These are phyloP conservation scores for Echinarachnius parma DNA, from an alignment of 53 echinoderm and acorn worm genomes.

Conservation along the genomic window DNA sequence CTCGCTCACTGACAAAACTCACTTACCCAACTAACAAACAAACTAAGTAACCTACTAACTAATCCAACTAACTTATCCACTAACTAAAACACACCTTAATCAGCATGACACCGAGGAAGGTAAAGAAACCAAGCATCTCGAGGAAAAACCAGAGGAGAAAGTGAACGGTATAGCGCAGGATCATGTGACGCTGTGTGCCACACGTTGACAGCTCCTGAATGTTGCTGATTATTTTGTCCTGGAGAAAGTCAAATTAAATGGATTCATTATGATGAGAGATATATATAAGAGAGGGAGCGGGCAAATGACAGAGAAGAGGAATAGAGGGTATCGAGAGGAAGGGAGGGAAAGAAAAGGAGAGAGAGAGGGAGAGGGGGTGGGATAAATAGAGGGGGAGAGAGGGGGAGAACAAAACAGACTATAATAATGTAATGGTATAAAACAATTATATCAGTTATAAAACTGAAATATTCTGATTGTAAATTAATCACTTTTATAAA, in stretches of 20 bases:
- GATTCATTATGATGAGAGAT: background rate
- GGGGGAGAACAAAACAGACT: no score
- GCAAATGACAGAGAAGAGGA: background rate
- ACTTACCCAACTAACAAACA: no score
- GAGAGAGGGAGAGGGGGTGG: background rate
- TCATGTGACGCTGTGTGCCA: slow-evolving; percentile 46
- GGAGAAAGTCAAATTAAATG: background rate
- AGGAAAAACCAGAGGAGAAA: slow-evolving; percentile 78
- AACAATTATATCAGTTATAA: no score
- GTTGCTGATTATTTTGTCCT: slow-evolving; percentile 66
- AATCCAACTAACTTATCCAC: no score
- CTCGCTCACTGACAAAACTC: no score
- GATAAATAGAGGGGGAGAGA: background rate
- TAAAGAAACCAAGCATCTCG: slow-evolving; percentile 84
- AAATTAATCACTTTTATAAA: no score
- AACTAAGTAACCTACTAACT: no score
- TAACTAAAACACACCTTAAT: slow-evolving; percentile 75
- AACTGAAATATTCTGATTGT: no score
- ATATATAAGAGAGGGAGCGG: no score
- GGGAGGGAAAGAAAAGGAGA: background rate
- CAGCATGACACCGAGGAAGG: slow-evolving; percentile 80
- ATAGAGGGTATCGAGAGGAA: background rate
- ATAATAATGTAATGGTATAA: no score
- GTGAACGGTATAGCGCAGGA: slow-evolving; percentile 59
- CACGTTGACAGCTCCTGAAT: slow-evolving; percentile 48